Percentiles rank a stretch among this genome's conserved stretches.
phyloP scores from a whole-genome alignment of 1,140 invertebrate species.

The Drosophila yakuba region DNA sequence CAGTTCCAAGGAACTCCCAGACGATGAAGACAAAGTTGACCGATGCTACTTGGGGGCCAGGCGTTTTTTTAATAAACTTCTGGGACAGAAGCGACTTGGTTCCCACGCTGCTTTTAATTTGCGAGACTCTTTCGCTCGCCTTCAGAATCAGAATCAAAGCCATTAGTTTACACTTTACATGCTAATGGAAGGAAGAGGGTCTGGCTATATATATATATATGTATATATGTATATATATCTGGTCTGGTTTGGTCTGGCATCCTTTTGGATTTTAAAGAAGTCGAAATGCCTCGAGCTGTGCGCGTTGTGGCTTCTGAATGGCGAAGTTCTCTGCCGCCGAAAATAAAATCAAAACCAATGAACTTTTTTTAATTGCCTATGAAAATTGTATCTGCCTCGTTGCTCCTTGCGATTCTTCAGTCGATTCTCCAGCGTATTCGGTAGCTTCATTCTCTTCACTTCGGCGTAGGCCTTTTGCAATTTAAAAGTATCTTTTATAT shows the following conservation, averaged over 20 bases:
- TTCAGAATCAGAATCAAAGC: conserved; percentile 66
- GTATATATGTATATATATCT: not conserved
- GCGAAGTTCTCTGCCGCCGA: not conserved
- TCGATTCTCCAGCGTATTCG: conserved; percentile 59
- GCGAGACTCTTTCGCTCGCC: conserved; percentile 18
- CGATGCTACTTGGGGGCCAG: not conserved
- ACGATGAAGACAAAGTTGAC: conserved; percentile 61
- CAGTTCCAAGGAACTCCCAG: conserved; percentile 74
- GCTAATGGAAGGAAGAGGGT: conserved; percentile 67
- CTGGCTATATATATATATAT: not conserved
- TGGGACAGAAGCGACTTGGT: conserved; percentile 53
- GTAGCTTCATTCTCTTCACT: conserved; percentile 43
- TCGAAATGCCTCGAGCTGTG: conserved; percentile 31
- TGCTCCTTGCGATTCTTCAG: conserved; percentile 12
- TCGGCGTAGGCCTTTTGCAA: conserved; percentile 27
- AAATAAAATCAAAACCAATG: conserved; percentile 70
- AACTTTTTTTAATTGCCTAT: conserved; percentile 83
- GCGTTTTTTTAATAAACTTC: conserved; percentile 75
- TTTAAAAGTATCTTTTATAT: conserved; percentile 58
- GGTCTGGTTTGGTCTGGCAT: conserved; percentile 1
- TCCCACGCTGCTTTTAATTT: conserved; percentile 77
- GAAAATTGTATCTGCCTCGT: conserved; percentile 49
- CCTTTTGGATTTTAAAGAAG: not conserved
- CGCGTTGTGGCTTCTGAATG: conserved; percentile 45
- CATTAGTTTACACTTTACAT: conserved; percentile 83